Base-by-base conservation (phyloP, 92 coral and sea anemone species). In the Phenganax subtilis region DNA sequence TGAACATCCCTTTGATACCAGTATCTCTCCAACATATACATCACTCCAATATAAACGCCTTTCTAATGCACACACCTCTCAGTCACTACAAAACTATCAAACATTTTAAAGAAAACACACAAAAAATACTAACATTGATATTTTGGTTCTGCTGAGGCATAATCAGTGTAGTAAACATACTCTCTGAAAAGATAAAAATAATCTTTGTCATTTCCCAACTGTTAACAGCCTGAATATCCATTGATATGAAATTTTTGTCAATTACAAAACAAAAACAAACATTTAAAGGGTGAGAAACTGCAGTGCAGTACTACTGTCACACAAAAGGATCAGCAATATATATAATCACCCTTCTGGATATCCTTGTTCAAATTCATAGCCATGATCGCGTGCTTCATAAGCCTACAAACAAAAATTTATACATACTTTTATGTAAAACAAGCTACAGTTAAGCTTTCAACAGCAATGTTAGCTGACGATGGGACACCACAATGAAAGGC, bases 321-420 rank as follows among this genome's bases (percentile, higher is more conserved):
- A 37, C 2, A 37, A 47, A 51, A 73, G 30, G 11, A 16, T 12
- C 1, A 55, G n/a, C 10, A 7, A 20, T 52, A 29, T 37, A 16
- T 7, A 27, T n/a, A 87, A 91, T 86, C 84, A 93, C 98, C 89
- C 97, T 64, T 93, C 98, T 12, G 94, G 91, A 84, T 92, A 93
- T 7, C 92, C 90, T 37, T 93, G 94, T 71, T 93, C 98, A 69
- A 87, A 93, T 73, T 88, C 97, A 75, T 87, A 90, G 30, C 96
- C 84, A 16, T 92, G 89, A 74, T 93, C 98, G 70, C 92, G 92
- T 8, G 98, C 84, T 70, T 93, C 98, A 86, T 88, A 87, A 54
- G 87, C 86, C 96, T 88, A 84, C 16, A 76, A 74, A 20, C 53
- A 27, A 9, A 37, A 10, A 51, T 73, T 25, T 9, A 75, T 31